These are phyloP conservation scores for Pomacea canaliculata DNA, from an alignment of 2,888 invertebrate species.

Conservation along the genomic window DNA sequence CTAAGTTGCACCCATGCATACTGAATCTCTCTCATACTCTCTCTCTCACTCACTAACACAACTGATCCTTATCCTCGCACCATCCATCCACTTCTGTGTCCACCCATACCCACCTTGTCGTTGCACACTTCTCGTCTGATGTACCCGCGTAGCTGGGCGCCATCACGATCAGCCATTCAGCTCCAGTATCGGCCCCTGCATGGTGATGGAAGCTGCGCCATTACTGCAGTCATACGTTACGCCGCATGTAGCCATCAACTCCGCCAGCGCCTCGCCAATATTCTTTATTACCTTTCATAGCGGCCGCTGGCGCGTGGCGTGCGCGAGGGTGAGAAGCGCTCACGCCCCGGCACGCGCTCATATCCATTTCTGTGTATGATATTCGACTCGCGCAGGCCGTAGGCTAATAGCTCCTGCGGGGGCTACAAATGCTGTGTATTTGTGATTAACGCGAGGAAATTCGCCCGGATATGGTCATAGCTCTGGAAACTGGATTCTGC, in stretches of 20 bases:
- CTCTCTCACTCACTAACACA: too few species aligned
- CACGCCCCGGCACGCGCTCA: neutral
- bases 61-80: too few species aligned
- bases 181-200: neutral
- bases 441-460: constrained; percentile 23
- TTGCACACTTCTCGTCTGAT: too few species aligned
- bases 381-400: constrained; percentile 24
- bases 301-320: neutral
- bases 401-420: constrained; percentile 25
- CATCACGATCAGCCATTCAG: neutral
- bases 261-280: constrained; percentile 21
- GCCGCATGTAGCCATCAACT: constrained; percentile 12
- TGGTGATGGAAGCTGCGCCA: neutral
- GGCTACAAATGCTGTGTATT: constrained; percentile 15
- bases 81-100: too few species aligned
- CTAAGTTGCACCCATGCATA: too few species aligned
- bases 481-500: neutral
- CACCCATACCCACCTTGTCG: too few species aligned
- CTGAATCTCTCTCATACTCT: too few species aligned
- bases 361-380: constrained; percentile 30
- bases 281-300: constrained; percentile 28
- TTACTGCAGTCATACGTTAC: neutral
- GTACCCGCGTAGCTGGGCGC: neutral
- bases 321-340: too few species aligned
- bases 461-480: neutral